Percentiles rank a stretch among this genome's conserved stretches.
Evolutionary conservation across 2,888 invertebrate genomes (phyloP).

Genomic region (Chironomus tentans): DNA sequence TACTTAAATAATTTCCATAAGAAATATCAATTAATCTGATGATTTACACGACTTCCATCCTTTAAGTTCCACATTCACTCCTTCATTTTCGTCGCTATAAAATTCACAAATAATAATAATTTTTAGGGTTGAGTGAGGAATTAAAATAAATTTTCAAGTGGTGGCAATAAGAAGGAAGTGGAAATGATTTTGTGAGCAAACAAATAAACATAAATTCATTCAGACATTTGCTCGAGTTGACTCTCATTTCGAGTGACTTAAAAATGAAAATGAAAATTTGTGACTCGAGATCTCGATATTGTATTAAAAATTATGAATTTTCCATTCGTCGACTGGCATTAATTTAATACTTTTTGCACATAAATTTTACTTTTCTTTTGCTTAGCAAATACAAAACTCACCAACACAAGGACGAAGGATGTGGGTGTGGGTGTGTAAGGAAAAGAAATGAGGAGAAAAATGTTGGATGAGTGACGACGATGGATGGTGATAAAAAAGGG

Average conservation of each 20-base stretch:
- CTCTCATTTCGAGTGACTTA: not conserved
- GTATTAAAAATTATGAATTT: not conserved
- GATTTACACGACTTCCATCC: slow-evolving; percentile 15
- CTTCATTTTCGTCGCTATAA: too few species aligned
- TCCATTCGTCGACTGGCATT: slow-evolving; percentile 10
- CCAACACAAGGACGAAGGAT: not conserved
- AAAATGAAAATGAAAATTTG: not conserved
- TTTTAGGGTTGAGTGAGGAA: too few species aligned
- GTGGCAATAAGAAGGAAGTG: not conserved
- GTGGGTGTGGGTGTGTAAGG: not conserved
- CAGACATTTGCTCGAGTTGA: not conserved
- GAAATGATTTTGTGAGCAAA: slow-evolving; percentile 1
- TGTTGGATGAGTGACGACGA: slow-evolving; percentile 14
- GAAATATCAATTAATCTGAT: slow-evolving; percentile 7
- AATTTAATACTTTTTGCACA: slow-evolving; percentile 1
- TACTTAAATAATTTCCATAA: not conserved
- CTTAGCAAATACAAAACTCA: not conserved
- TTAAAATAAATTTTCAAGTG: too few species aligned
- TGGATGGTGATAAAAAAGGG: slow-evolving; percentile 23
- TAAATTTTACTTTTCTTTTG: slow-evolving; percentile 1
- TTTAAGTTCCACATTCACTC: not conserved
- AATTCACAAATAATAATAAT: too few species aligned
- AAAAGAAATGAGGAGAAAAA: not conserved
- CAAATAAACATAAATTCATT: not conserved
- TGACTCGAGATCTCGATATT: slow-evolving; percentile 18